Evolutionary conservation across 2,888 invertebrate species (phyloP), one percentile per base, ranked within the genome.

Genomic region (Acanthosoma haemorrhoidale): DNA sequence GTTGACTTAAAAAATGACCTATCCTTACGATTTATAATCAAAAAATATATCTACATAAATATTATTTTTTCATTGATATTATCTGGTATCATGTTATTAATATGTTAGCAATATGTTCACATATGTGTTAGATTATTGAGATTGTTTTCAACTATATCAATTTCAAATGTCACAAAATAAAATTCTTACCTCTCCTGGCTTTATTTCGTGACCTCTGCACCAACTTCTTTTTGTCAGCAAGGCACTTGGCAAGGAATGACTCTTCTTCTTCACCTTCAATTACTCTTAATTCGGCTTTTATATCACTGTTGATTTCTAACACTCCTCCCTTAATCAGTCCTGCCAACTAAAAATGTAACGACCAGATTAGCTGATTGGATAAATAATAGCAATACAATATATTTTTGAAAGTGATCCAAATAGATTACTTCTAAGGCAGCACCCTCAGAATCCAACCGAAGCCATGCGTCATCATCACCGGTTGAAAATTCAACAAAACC

Each of bases 401-500:
- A 68, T 34, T 34, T 11, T 9, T 18, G 4, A 34, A 29, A 32
- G 8, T 8, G 6, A 60, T 6, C 9, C 11, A 15, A 21, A 58
- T 36, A 15, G 9, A 16, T 77, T 67, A 90, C 79, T 68, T 85
- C 83, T 73, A 86, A 84, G 0, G 90, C 92, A 6, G 85, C 80
- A 77, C 90, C 86, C 77, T 89, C 89, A 72, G 86, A 86, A 3
- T 84, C 80, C 66, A 92, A 83, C 43, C 93, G 85, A 16, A 91
- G 82, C 80, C 87, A 88, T 1, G 90, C 94, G 75, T 88, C 85
- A 4, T 84, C 80, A 74, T 91, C 87, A 0, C 91, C 92, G 66
- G 85, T 86, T 75, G 85, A 87, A 78, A 86, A 92, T 77, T 92
- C 91, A 73, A 94, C 84, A 78, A 85, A 94, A 0, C 89, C 88